Evolutionary conservation across 2,797 vertebrate genomes (phyloP).

Genomic region (Poeciliopsis paucimaculata): DNA sequence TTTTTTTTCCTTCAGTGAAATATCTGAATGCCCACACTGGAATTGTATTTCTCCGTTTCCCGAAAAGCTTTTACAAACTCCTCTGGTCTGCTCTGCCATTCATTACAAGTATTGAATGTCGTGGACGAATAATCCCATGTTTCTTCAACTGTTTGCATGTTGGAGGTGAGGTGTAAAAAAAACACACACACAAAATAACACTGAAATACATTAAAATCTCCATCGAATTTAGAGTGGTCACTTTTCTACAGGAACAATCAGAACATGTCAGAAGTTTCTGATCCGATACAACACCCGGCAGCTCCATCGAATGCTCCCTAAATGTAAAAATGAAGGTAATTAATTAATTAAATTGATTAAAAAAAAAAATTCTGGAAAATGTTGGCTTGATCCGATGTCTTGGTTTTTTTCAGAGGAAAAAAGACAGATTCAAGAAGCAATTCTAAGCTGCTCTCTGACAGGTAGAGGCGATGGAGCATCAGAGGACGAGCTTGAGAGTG

Average conservation of each 20-base stretch:
- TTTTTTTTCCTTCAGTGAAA: slow-evolving; percentile 79
- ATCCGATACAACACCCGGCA: slow-evolving; percentile 90
- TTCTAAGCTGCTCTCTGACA: slow-evolving; percentile 80
- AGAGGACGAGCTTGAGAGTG: slow-evolving; percentile 57
- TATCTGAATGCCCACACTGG: slow-evolving; percentile 93
- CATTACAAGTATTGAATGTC: slow-evolving; percentile 84
- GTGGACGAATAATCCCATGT: slow-evolving; percentile 83
- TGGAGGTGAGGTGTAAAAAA: slow-evolving; percentile 84
- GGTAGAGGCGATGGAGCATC: slow-evolving; percentile 45
- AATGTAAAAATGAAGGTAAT: slow-evolving; percentile 88
- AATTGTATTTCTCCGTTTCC: slow-evolving; percentile 88
- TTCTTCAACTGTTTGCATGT: slow-evolving; percentile 90
- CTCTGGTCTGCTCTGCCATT: slow-evolving; percentile 93
- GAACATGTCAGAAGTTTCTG: slow-evolving; percentile 97
- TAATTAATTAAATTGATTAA: background rate
- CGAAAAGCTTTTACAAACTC: slow-evolving; percentile 85
- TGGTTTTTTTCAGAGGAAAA: slow-evolving; percentile 81
- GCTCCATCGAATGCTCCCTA: slow-evolving; percentile 84
- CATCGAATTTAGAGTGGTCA: background rate
- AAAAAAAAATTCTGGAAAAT: background rate
- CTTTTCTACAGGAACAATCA: slow-evolving; percentile 87
- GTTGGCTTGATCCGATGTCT: background rate
- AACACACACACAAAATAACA: background rate
- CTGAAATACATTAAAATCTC: background rate
- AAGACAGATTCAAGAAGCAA: slow-evolving; percentile 79